These are phyloP conservation scores for Lerema accius DNA, from an alignment of 1,140 invertebrate species.

Conservation along the genomic window DNA sequence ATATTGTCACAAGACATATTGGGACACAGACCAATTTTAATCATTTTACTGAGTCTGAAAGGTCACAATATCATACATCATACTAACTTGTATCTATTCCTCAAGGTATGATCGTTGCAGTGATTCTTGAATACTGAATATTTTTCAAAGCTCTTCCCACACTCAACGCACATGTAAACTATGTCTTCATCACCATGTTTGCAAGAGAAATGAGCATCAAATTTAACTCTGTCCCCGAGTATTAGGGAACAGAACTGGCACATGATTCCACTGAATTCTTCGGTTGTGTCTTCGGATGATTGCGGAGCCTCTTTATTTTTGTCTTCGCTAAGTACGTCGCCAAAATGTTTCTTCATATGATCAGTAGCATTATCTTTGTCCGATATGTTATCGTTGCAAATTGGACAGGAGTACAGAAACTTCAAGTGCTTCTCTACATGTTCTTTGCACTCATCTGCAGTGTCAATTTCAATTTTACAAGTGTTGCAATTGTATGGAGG, in stretches of 20 bases:
- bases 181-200: conserved; percentile 59
- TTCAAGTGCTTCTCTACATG: conserved; percentile 62
- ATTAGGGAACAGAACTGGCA: conserved; percentile 57
- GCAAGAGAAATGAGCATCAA: conserved; percentile 61
- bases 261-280: conserved; percentile 61
- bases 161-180: conserved; percentile 64
- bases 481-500: conserved; percentile 59
- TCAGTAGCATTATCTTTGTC: conserved; percentile 49
- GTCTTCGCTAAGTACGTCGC: conserved; percentile 34
- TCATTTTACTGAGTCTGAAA: too few species aligned
- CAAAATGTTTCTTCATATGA: conserved; percentile 67
- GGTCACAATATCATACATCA: not conserved
- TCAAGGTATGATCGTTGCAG: conserved; percentile 63
- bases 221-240: conserved; percentile 57
- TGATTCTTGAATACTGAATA: conserved; percentile 62
- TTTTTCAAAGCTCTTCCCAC: conserved; percentile 63
- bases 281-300: conserved; percentile 49
- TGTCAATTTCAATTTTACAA: conserved; percentile 49
- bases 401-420: conserved; percentile 58
- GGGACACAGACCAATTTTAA: too few species aligned
- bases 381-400: conserved; percentile 59
- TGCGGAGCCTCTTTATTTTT: conserved; percentile 30
- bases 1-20: too few species aligned
- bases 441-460: conserved; percentile 46
- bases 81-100: conserved; percentile 67